phyloP scores from a whole-genome alignment of 2,113 vertebrate genomes.

The Xyliphius kryptos region DNA sequence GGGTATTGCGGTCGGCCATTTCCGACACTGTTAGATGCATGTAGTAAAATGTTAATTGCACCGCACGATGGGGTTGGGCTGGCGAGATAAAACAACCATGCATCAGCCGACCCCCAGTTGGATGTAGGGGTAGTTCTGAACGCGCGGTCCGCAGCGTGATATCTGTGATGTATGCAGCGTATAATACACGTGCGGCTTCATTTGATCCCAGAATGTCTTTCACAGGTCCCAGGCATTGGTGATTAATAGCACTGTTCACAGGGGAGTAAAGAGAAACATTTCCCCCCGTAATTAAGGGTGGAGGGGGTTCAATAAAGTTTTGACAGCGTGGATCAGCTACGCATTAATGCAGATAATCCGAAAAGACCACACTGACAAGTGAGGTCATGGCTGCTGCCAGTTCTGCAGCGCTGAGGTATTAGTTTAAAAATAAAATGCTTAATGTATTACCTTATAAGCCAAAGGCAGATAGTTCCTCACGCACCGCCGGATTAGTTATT shows the following conservation, averaged over 20 bases:
- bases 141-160: no score
- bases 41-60: no score
- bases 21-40: no score
- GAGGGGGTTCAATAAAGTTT: not conserved
- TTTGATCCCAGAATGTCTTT: constrained; percentile 4
- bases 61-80: no score
- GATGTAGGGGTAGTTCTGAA: no score
- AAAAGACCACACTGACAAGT: not conserved
- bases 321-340: not conserved
- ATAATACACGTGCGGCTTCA: no score
- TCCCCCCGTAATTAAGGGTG: constrained; percentile 3
- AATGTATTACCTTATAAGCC: constrained; percentile 19
- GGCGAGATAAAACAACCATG: no score
- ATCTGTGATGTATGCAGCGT: no score
- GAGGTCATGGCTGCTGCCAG: not conserved
- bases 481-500: constrained; percentile 10
- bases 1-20: no score
- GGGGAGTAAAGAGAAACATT: not conserved
- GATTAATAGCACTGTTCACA: constrained; percentile 16
- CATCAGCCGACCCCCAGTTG: no score
- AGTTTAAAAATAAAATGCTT: no score
- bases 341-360: not conserved
- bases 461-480: not conserved
- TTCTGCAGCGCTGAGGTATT: no score
- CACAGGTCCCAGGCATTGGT: constrained; percentile 20